Evolutionary conservation across 2,113 vertebrate species (phyloP).

Genomic region (Engraulis encrasicolus): DNA sequence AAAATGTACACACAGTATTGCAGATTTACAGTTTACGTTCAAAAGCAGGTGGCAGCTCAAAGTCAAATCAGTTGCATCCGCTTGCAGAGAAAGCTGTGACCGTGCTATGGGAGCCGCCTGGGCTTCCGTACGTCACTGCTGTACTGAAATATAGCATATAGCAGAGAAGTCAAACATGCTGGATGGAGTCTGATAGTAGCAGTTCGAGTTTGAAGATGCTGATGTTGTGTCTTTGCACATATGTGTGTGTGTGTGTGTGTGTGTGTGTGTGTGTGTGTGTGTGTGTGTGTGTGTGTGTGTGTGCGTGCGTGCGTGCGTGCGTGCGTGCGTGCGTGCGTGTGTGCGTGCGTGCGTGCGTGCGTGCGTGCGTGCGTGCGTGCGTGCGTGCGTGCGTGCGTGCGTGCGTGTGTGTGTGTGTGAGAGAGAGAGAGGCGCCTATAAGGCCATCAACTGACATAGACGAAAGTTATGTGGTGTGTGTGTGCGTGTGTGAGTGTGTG

Average conservation of each 20-base stretch:
- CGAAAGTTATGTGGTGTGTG: constrained; percentile 21
- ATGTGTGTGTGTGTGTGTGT: not conserved
- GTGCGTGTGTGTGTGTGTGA: not conserved
- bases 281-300: not conserved
- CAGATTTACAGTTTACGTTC: constrained; percentile 14
- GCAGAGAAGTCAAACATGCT: not conserved
- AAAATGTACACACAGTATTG: not conserved
- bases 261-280: not conserved
- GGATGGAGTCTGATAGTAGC: not conserved
- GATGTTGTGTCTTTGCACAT: not conserved
- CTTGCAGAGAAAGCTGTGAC: not conserved
- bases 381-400: not conserved
- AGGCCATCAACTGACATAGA: not conserved
- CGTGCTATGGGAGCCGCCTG: not conserved
- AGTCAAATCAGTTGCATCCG: constrained; percentile 5
- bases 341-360: not conserved
- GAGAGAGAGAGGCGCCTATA: not conserved
- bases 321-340: not conserved
- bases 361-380: not conserved
- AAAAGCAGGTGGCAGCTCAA: constrained; percentile 1
- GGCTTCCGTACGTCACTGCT: not conserved
- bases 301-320: not conserved
- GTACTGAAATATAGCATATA: not conserved
- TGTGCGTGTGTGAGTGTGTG: constrained; percentile 23
- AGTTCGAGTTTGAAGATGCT: not conserved